These are phyloP conservation scores for Natrix natrix DNA, from an alignment of 2,797 vertebrate species.

Conservation along the genomic window DNA sequence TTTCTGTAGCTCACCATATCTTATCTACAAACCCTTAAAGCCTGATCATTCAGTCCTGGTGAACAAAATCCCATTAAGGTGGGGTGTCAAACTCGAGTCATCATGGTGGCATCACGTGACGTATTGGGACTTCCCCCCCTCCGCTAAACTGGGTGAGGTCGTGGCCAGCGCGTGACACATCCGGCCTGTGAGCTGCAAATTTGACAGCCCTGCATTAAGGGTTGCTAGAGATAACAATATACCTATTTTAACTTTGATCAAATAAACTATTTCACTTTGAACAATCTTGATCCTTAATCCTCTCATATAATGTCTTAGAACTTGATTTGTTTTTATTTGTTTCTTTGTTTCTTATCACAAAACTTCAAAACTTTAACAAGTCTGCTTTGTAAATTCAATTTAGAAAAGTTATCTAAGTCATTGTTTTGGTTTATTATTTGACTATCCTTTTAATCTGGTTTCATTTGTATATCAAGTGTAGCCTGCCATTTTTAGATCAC, in stretches of 20 bases:
- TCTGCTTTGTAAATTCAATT: background rate
- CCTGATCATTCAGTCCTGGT: background rate
- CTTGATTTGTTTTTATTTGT: background rate
- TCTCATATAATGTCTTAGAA: background rate
- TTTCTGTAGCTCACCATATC: background rate
- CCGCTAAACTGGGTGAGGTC: too few relatives aligned
- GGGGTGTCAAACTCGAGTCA: too few relatives aligned
- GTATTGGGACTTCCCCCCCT: too few relatives aligned
- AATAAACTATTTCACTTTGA: background rate
- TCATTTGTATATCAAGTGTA: background rate
- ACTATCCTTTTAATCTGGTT: background rate
- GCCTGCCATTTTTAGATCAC: background rate
- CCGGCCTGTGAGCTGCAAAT: too few relatives aligned
- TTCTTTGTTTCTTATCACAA: background rate
- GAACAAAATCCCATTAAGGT: background rate
- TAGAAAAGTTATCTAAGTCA: background rate
- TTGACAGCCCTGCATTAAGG: background rate
- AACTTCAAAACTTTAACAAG: background rate
- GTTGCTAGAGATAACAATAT: background rate
- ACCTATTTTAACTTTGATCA: background rate
- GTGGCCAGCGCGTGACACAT: rapidly evolving
- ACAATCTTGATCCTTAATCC: background rate
- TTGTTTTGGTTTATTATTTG: background rate
- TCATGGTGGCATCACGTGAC: too few relatives aligned
- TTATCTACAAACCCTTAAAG: background rate